Evolutionary conservation across 1,140 invertebrate genomes (phyloP).

Genomic region (Euwallacea fornicatus): DNA sequence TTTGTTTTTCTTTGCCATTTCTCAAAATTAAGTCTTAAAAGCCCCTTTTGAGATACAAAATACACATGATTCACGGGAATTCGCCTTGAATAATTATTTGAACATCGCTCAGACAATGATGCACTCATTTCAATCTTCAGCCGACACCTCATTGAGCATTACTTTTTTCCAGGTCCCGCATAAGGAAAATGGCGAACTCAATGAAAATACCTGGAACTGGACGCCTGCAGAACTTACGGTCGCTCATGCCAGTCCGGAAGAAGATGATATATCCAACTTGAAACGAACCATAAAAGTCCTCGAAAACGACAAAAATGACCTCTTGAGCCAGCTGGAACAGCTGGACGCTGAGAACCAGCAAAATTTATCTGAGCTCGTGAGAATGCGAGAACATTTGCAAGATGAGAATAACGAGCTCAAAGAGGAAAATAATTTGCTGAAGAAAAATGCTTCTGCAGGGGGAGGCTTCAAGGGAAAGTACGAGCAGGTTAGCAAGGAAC

Average conservation of each 20-base stretch:
- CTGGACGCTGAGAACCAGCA: constrained; percentile 50
- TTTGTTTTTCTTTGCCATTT: too few relatives aligned
- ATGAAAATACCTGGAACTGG: constrained; percentile 33
- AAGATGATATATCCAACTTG: constrained; percentile 30
- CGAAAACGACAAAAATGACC: constrained; percentile 50
- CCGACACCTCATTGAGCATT: not conserved
- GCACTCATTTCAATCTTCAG: too few relatives aligned
- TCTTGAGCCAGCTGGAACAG: constrained; percentile 47
- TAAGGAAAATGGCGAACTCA: constrained; percentile 16
- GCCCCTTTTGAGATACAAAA: too few relatives aligned
- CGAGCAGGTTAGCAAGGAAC: constrained; percentile 29
- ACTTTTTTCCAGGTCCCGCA: constrained; percentile 24
- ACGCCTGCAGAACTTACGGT: not conserved
- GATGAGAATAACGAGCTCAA: constrained; percentile 59
- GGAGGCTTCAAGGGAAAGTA: constrained; percentile 41
- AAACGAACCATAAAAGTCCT: constrained; percentile 37
- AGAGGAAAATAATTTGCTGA: constrained; percentile 56
- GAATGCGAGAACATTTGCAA: constrained; percentile 56
- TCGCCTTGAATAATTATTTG: too few relatives aligned
- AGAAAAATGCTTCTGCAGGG: constrained; percentile 19
- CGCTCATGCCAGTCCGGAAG: not conserved
- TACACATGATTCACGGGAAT: too few relatives aligned
- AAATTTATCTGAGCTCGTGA: constrained; percentile 47
- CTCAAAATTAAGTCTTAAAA: too few relatives aligned
- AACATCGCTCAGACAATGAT: too few relatives aligned